Evolutionary conservation across 2,888 invertebrate genomes (phyloP).

Genomic region (Pollenia angustigena): DNA sequence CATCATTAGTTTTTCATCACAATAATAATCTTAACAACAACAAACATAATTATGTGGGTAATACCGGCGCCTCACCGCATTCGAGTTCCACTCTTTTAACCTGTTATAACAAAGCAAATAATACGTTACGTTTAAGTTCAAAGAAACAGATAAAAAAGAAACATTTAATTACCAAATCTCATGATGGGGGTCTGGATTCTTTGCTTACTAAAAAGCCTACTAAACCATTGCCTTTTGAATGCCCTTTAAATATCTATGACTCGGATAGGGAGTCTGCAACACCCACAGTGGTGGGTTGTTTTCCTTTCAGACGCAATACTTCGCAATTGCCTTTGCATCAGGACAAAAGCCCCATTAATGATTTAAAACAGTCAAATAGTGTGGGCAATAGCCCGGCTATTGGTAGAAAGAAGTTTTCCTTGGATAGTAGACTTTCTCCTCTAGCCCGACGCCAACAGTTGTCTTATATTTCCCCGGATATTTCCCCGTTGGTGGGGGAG

Average conservation of each 20-base stretch:
- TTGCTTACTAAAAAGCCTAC: conserved; percentile 60
- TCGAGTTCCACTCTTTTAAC: conserved; percentile 47
- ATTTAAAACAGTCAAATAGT: conserved; percentile 77
- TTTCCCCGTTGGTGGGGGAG: conserved; percentile 69
- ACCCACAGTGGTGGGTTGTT: conserved; percentile 80
- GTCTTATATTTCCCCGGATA: conserved; percentile 70
- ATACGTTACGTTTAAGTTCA: conserved; percentile 53
- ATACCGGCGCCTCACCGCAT: conserved; percentile 30
- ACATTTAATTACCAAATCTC: conserved; percentile 79
- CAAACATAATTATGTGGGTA: conserved; percentile 29
- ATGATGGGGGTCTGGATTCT: conserved; percentile 82
- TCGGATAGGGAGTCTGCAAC: conserved; percentile 78
- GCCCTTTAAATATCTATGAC: conserved; percentile 75
- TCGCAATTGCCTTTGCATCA: conserved; percentile 62
- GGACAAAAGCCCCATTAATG: conserved; percentile 71
- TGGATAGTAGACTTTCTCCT: conserved; percentile 81
- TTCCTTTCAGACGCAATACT: conserved; percentile 78
- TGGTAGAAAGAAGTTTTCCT: conserved; percentile 82
- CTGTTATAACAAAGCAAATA: conserved; percentile 62
- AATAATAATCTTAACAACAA: conserved; percentile 35
- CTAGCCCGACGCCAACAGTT: conserved; percentile 67
- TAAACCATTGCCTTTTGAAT: conserved; percentile 66
- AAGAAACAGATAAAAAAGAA: conserved; percentile 69
- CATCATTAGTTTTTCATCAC: conserved; percentile 65
- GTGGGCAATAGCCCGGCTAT: conserved; percentile 81